These are phyloP conservation scores for Lagopus leucura DNA, from an alignment of 2,113 vertebrate genomes.

Conservation along the genomic window DNA sequence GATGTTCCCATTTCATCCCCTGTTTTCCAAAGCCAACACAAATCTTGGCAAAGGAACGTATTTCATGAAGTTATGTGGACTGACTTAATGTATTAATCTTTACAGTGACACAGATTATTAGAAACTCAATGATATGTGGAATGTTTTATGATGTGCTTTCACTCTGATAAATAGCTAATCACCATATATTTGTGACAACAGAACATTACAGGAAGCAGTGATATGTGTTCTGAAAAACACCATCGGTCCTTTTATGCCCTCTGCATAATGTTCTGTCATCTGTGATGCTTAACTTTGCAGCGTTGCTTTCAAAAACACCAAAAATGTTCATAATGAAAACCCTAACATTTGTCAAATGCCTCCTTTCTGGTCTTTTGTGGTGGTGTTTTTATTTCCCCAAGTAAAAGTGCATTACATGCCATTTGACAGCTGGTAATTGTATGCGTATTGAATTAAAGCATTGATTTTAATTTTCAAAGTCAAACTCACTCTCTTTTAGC, in stretches of 20 bases:
- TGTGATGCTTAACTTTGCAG: slow-evolving; percentile 34
- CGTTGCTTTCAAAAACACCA: slow-evolving; percentile 38
- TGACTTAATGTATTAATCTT: slow-evolving; percentile 53
- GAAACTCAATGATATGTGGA: slow-evolving; percentile 19
- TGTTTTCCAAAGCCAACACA: slow-evolving; percentile 16
- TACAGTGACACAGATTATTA: slow-evolving; percentile 6
- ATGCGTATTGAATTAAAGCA: slow-evolving; percentile 64
- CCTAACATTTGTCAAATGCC: slow-evolving; percentile 52
- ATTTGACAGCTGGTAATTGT: slow-evolving; percentile 58
- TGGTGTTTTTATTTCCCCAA: background rate
- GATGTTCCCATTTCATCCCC: background rate
- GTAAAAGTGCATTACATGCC: slow-evolving; percentile 44
- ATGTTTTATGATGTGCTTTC: slow-evolving; percentile 54
- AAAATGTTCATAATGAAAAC: slow-evolving; percentile 19
- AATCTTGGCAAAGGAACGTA: slow-evolving; percentile 28
- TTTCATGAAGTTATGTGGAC: slow-evolving; percentile 22
- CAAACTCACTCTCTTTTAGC: slow-evolving; percentile 49
- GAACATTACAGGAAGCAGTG: slow-evolving; percentile 24
- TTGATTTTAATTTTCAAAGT: slow-evolving; percentile 71
- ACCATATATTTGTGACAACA: slow-evolving; percentile 46
- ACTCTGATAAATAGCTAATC: slow-evolving; percentile 48
- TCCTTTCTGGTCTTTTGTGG: slow-evolving; percentile 28
- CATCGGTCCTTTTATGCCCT: background rate
- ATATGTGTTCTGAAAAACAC: slow-evolving; percentile 22
- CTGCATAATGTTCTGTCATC: slow-evolving; percentile 39